Conservation (phyloP, 1,140 invertebrate genomes). For the Onthophagus taurus region DNA sequence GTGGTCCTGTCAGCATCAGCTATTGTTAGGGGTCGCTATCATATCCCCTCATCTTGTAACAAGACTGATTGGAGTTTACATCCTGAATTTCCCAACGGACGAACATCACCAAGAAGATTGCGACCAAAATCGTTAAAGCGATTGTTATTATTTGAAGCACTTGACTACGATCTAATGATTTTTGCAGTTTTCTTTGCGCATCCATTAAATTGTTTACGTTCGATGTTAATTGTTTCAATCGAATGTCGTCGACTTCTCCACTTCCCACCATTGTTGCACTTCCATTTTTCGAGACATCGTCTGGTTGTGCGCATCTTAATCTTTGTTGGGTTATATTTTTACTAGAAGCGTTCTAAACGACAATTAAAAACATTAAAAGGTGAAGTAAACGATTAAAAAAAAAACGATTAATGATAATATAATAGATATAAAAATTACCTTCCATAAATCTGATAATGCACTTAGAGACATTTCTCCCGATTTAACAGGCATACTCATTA, state of each 20-base stretch:
- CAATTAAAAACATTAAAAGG: slow-evolving; percentile 10
- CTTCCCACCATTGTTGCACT: slow-evolving; percentile 13
- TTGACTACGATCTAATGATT: slow-evolving; percentile 21
- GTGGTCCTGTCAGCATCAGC: neutral
- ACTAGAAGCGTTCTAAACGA: slow-evolving; percentile 24
- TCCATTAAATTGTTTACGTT: slow-evolving; percentile 20
- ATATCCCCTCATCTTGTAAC: slow-evolving; percentile 5
- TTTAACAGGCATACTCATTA: slow-evolving; percentile 54
- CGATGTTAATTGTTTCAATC: slow-evolving; percentile 16
- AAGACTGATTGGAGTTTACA: neutral
- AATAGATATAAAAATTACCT: slow-evolving; percentile 37
- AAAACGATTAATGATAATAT: neutral
- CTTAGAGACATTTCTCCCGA: slow-evolving; percentile 37
- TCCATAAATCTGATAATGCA: slow-evolving; percentile 53
- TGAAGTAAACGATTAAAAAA: slow-evolving; percentile 7
- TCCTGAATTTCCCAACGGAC: slow-evolving; percentile 3
- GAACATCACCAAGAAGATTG: slow-evolving; percentile 17
- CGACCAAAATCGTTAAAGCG: slow-evolving; percentile 21
- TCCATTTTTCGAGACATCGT: slow-evolving; percentile 27
- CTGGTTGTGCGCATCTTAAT: slow-evolving; percentile 38
- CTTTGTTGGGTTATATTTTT: slow-evolving; percentile 41
- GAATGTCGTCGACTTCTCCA: slow-evolving; percentile 16
- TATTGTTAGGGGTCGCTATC: slow-evolving; percentile 9
- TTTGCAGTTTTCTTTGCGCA: slow-evolving; percentile 23
- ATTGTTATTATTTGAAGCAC: slow-evolving; percentile 22